Conservation (phyloP, 2,113 vertebrate species). For the Nematolebias whitei region DNA sequence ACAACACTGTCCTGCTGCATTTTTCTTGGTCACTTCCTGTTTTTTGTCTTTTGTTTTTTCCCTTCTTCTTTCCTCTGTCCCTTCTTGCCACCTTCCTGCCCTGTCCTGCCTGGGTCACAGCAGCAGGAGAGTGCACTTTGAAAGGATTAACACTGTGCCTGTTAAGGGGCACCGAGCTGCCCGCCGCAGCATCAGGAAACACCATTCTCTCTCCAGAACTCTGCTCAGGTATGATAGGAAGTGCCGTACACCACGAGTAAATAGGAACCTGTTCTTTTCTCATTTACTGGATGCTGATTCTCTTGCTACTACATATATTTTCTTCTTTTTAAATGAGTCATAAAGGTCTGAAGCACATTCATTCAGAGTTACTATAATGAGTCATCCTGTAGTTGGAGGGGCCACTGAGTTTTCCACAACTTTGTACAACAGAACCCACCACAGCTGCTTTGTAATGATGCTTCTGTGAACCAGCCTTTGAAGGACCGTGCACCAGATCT, state of each 20-base stretch:
- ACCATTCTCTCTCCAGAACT: conserved; percentile 90
- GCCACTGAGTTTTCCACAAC: conserved; percentile 16
- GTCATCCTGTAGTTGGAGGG: background rate
- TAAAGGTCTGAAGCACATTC: conserved; percentile 24
- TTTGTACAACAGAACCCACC: conserved; percentile 23
- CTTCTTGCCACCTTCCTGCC: conserved; percentile 26
- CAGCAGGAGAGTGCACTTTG: conserved; percentile 94
- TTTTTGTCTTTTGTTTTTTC: conserved; percentile 67
- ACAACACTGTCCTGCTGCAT: conserved; percentile 54
- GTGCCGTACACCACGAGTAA: conserved; percentile 13
- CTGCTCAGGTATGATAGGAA: conserved; percentile 90
- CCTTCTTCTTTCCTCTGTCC: conserved; percentile 41
- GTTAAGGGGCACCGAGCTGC: conserved; percentile 85
- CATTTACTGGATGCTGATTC: background rate
- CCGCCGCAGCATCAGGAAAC: conserved; percentile 86
- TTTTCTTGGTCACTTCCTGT: conserved; percentile 69
- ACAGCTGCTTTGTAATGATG: conserved; percentile 1
- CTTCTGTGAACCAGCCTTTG: conserved; percentile 5
- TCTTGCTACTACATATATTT: conserved; percentile 19
- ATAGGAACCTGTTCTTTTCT: conserved; percentile 8
- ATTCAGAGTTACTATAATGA: conserved; percentile 17
- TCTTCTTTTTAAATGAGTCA: conserved; percentile 33
- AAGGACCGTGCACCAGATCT: background rate
- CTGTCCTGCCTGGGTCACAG: conserved; percentile 69
- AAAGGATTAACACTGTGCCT: conserved; percentile 94